These are phyloP conservation scores for Acanthoscelides obtectus DNA, from an alignment of 2,888 invertebrate species.

Conservation along the genomic window DNA sequence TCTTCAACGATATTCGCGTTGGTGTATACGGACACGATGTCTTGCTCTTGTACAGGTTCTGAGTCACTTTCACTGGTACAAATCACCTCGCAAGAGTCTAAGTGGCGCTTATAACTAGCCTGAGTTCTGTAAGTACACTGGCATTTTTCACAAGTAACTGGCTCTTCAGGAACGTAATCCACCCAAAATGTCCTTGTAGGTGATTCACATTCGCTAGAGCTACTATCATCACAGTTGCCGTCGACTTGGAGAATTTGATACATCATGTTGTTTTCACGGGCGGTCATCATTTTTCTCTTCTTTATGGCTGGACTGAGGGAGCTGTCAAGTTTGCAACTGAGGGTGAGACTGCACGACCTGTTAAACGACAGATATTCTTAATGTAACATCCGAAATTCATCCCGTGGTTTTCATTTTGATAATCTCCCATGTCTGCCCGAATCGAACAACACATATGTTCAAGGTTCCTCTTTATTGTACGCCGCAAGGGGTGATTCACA, in stretches of 20 bases:
- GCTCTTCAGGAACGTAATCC: constrained; percentile 56
- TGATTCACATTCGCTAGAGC: constrained; percentile 50
- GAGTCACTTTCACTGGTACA: constrained; percentile 80
- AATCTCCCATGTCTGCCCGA: too few relatives aligned
- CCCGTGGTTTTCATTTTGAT: too few relatives aligned
- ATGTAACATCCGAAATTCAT: too few relatives aligned
- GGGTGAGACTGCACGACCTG: constrained; percentile 62
- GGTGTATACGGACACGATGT: constrained; percentile 7
- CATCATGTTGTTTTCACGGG: constrained; percentile 42
- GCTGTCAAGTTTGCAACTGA: constrained; percentile 67
- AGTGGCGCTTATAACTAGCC: constrained; percentile 75
- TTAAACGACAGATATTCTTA: not conserved
- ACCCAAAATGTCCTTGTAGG: constrained; percentile 32
- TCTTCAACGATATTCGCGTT: constrained; percentile 18
- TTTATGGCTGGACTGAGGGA: constrained; percentile 61
- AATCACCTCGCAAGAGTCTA: constrained; percentile 72
- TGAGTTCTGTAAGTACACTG: constrained; percentile 81
- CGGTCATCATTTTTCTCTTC: constrained; percentile 55
- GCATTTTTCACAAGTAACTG: constrained; percentile 83
- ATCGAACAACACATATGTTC: too few relatives aligned
- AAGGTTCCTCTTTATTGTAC: too few relatives aligned
- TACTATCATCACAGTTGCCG: constrained; percentile 51
- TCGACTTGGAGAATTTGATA: constrained; percentile 54
- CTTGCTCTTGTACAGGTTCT: constrained; percentile 45
- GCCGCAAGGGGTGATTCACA: too few relatives aligned